Percentiles rank a stretch among this genome's conserved stretches.
Conservation (phyloP, 2,113 vertebrate genomes). For the Ceratotherium simum region DNA sequence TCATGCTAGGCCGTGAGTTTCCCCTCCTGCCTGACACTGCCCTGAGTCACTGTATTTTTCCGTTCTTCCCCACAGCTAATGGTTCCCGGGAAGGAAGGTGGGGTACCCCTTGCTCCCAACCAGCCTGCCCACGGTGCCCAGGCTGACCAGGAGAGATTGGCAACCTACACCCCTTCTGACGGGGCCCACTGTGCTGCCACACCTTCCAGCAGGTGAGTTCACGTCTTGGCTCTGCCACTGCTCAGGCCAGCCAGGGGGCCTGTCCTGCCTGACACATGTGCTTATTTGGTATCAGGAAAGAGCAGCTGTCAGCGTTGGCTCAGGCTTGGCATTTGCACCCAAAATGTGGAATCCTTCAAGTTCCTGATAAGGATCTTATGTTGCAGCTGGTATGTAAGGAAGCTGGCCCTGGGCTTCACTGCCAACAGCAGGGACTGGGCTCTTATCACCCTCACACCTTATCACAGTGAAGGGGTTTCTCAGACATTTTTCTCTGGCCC, state of each 20-base stretch:
- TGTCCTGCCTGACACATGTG: neutral
- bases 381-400: neutral
- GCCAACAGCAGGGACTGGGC: neutral
- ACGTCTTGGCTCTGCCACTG: accelerated
- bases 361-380: neutral
- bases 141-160: constrained; percentile 90
- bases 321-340: neutral
- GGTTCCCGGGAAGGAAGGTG: constrained; percentile 93
- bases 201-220: constrained; percentile 90
- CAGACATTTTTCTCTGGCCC: neutral
- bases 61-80: constrained; percentile 86
- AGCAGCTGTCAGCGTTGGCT: neutral
- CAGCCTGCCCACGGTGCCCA: constrained; percentile 92
- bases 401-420: neutral
- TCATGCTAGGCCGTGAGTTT: neutral
- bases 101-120: constrained; percentile 87
- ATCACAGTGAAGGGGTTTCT: neutral
- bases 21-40: neutral
- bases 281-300: neutral
- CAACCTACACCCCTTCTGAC: constrained; percentile 86
- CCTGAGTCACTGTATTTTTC: constrained; percentile 26
- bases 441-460: no score
- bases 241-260: neutral
- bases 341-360: neutral
- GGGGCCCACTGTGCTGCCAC: constrained; percentile 87